Base-by-base conservation (phyloP, 1,140 invertebrate genomes). In the Monomorium pharaonis region DNA sequence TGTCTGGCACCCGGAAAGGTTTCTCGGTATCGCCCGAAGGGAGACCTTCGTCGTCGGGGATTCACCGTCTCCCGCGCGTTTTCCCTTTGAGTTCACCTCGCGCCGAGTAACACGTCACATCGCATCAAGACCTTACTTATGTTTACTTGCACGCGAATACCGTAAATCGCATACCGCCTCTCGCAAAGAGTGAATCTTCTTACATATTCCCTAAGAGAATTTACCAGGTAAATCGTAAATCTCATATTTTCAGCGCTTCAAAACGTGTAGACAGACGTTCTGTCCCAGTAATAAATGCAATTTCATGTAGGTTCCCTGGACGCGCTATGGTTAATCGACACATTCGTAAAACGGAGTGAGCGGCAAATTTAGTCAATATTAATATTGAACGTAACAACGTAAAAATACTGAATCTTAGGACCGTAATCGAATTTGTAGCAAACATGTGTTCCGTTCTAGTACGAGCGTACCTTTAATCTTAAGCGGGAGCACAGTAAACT, bases 1-100 rank as follows among this genome's bases (percentile, higher is more conserved):
- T 76, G 65, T 67, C n/a, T 44, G 83, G 54, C 56, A 51, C 30
- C 74, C 72, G 56, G 72, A 77, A 78, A 76, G 63, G 72, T 62
- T 78, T 78, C 58, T 65, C n/a, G 33, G 16, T 77, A 63, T 76
- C 44, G n/a, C 69, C 44, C 70, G 21, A 78, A 24, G 72, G 30
- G 21, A 30, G n/a, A 56, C 6, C 14, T 3, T 14, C 18, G 49
- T 33, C 18, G 24, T 67, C 67, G 3, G 18, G 42, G 30, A 80
- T 80, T 80, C 56, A 51, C 18, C 67, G 42, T 10, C 24, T 56
- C 24, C n/a, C 12, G 21, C 12, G 42, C 27, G 16, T 47, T 80
- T 42, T 74, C 30, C 21, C 10, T 72, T 80, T 69, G 30, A 69
- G 0, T 30, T 27, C 54, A 24, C 9, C 30, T 51, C 58, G n/a